Percentiles rank a stretch among this genome's conserved stretches.
These are phyloP conservation scores for Malurus leucopterus DNA, from an alignment of 2,797 vertebrate species.

Conservation along the genomic window DNA sequence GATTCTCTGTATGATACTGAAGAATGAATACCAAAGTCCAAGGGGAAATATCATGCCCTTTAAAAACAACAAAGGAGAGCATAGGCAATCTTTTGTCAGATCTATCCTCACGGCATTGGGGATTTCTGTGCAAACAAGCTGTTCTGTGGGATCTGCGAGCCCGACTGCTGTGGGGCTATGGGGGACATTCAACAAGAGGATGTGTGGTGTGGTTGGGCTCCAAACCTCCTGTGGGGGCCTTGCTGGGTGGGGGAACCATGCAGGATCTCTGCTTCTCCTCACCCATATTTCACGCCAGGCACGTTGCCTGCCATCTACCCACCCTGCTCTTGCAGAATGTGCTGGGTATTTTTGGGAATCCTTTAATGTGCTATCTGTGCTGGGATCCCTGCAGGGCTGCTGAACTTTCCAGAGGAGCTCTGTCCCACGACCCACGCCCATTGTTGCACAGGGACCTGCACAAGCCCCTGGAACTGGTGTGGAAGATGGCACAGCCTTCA, in stretches of 20 bases:
- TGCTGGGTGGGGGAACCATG: neutral
- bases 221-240: neutral
- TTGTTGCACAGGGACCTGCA: neutral
- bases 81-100: conserved; percentile 45
- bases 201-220: neutral
- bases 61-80: conserved; percentile 35
- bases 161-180: neutral
- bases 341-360: neutral
- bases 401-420: neutral
- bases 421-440: accelerated
- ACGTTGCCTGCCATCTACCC: neutral
- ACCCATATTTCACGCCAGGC: neutral
- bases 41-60: conserved; percentile 63
- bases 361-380: neutral
- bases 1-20: conserved; percentile 26
- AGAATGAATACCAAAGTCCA: conserved; percentile 32
- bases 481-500: neutral
- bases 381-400: neutral
- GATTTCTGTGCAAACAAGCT: conserved; percentile 20
- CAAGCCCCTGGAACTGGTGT: accelerated
- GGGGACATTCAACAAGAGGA: neutral
- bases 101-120: neutral
- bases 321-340: neutral
- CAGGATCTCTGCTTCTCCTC: conserved; percentile 3
- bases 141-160: neutral